Conservation (phyloP, 2,113 vertebrate genomes). For the Sus scrofa region T2T-Sscrofa CM000818.6:35479501-35480000, state of each 20-base stretch:
- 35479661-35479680: neutral
- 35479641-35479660: neutral
- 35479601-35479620: neutral
- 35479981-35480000: too few species aligned
- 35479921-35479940: constrained; percentile 67
- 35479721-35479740: neutral
- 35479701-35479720: neutral
- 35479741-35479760: neutral
- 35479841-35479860: constrained; percentile 17
- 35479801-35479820: neutral
- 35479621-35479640: neutral
- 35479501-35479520: neutral
- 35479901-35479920: neutral
- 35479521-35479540: neutral
- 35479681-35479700: neutral
- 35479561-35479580: neutral
- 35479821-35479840: constrained; percentile 21
- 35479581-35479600: neutral
- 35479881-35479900: constrained; percentile 12
- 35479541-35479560: neutral
- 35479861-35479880: neutral
- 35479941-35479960: too few species aligned
- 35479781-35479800: neutral
- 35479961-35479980: too few species aligned
- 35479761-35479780: neutral